Conservation (phyloP, 2,888 invertebrate genomes). For the Agriopis leucophaearia region DNA sequence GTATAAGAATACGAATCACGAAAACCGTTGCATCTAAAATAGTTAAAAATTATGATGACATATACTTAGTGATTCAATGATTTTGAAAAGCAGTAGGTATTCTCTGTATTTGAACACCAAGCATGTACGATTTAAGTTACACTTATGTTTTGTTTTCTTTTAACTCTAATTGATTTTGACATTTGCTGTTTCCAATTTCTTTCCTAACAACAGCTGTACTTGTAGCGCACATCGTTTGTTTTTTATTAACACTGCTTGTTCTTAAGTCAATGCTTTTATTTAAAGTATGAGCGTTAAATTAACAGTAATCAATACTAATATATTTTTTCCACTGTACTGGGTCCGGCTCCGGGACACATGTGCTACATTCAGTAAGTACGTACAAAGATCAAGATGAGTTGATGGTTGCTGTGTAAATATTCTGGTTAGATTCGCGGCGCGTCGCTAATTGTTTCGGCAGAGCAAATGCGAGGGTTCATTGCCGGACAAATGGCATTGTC, state of each 20-base stretch:
- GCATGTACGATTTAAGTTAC: background rate
- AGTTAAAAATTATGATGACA: too few species aligned
- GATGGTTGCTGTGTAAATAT: conserved; percentile 58
- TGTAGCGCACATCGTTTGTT: conserved; percentile 18
- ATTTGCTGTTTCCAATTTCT: conserved; percentile 2
- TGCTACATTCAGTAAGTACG: conserved; percentile 13
- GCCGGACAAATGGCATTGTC: conserved; percentile 75
- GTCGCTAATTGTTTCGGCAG: conserved; percentile 81
- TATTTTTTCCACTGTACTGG: conserved; percentile 21
- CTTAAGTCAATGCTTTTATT: conserved; percentile 22
- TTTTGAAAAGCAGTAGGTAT: background rate
- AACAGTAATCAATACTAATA: conserved; percentile 5
- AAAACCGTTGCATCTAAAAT: background rate
- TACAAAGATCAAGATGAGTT: conserved; percentile 45
- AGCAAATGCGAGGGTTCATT: conserved; percentile 83
- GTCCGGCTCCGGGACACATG: conserved; percentile 6
- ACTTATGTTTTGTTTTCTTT: background rate
- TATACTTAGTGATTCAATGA: background rate
- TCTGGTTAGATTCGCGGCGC: conserved; percentile 69
- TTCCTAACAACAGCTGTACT: background rate
- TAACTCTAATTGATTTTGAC: background rate
- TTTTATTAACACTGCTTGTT: conserved; percentile 27
- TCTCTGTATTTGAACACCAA: background rate
- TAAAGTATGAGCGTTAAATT: conserved; percentile 25
- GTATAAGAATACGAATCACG: background rate